Conservation (phyloP, 2,888 invertebrate species). For the Stegana nigrithorax region DNA sequence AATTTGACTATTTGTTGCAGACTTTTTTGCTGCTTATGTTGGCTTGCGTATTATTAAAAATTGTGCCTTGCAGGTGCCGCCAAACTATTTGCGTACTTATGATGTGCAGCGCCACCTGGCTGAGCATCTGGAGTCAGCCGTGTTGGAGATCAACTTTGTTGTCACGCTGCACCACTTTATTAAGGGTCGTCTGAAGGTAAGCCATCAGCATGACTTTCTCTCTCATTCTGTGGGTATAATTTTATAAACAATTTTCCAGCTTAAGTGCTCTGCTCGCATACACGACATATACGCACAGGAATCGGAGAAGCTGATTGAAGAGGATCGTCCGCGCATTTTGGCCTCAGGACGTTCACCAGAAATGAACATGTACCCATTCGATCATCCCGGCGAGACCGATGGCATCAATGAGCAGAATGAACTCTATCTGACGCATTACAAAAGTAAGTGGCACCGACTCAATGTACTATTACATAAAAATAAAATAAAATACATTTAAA, state of each 20-base stretch:
- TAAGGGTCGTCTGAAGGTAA: conserved; percentile 64
- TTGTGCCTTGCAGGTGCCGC: conserved; percentile 54
- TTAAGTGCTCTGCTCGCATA: conserved; percentile 66
- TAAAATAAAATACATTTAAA: too few relatives aligned
- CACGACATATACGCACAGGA: conserved; percentile 67
- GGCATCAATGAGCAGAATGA: conserved; percentile 62
- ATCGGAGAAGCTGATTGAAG: conserved; percentile 66
- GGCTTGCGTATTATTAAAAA: background rate
- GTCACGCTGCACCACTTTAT: conserved; percentile 65
- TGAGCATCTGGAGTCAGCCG: conserved; percentile 64
- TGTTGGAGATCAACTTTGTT: conserved; percentile 65
- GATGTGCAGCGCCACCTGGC: conserved; percentile 62
- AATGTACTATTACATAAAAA: too few relatives aligned
- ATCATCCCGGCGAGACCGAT: conserved; percentile 58
- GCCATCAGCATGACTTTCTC: background rate
- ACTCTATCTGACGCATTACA: conserved; percentile 62
- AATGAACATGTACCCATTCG: conserved; percentile 65
- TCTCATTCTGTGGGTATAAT: background rate
- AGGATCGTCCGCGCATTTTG: conserved; percentile 67
- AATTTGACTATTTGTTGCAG: background rate
- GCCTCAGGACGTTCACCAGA: conserved; percentile 68
- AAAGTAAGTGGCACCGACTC: conserved; percentile 58
- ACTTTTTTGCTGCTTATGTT: background rate
- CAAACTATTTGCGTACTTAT: conserved; percentile 57
- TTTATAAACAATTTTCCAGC: conserved; percentile 47